Base-by-base conservation (phyloP, 2,888 invertebrate genomes). In the Cyclophora albipunctata region DNA sequence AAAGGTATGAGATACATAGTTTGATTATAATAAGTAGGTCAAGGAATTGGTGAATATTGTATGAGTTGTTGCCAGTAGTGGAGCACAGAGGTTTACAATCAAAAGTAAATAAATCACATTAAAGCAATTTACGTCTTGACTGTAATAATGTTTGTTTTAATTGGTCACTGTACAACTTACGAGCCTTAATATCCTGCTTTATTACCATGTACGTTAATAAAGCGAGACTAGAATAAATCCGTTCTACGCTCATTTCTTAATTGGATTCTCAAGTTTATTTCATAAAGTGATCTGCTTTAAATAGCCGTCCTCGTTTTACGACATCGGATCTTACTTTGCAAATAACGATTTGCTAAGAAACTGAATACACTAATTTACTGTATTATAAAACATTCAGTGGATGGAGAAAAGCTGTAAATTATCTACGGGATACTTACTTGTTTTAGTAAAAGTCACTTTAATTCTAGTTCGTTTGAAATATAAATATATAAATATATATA, bases 221-320 rank as follows among this genome's bases (percentile, higher is more conserved):
- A 83, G 69, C 73, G 73, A 71, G 71, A 71, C 72, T 76, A 58
- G 66, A 75, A 80, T 75, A 81, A 84, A 83, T 81, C 81, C 78
- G 67, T 73, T 74, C 73, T 69, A 68, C 74, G 69, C 74, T 81
- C 80, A 83, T 83, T 83, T 80, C 81, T 84, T 84, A 84, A 86
- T 86, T 85, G 83, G 78, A 80, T 81, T 81, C 81, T 81, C 76
- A 77, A 82, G 80, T 84, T 85, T 78, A 84, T 82, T 83, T 71
- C 82, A 81, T 78, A 77, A 74, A 79, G 71, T 77, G 80, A 82
- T 81, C 77, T 75, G 71, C 69, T 77, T 76, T 73, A 73, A 78
- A 75, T 77, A 75, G 72, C 66, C 73, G 69, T 64, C 67, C 74
- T 73, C 69, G 66, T 73, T 82, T 83, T 77, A 83, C 78, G 79